Evolutionary conservation across 2,888 invertebrate genomes (phyloP), one percentile per base, ranked within the genome.

Genomic region (Drosophila limbata): DNA sequence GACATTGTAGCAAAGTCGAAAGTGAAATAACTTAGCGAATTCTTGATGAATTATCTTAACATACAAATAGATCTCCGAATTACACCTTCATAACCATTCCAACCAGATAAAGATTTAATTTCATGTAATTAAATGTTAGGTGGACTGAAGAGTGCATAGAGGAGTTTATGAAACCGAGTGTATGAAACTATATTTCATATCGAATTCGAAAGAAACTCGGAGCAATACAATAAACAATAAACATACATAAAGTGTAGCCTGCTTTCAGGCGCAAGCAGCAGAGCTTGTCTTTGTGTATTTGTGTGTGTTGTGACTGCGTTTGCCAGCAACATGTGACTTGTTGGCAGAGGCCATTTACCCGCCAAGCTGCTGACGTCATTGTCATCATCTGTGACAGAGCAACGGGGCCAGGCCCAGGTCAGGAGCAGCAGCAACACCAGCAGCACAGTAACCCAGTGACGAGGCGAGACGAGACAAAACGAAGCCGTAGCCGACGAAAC

Each of bases 291-390:
- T 15, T 9, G 44, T 21, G 59, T 59, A n/a, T 44, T 40, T 51
- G 50, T 19, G 44, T 39, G 40, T 50, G 66, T 57, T 79, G 56
- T 76, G 64, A 67, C 62, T 67, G 66, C 44, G 33, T 52, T 45
- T 59, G 69, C 45, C 77, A 84, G 84, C 84, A 84, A 84, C 84
- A 84, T 84, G 89, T 84, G 87, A 88, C 78, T 56, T 47, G 70
- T 70, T 61, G 60, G 62, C 69, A 86, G 79, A 86, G 89, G 89
- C 73, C 84, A 71, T 88, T 84, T 86, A 84, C 89, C 87, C 77
- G 69, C 68, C 64, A 51, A 59, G 60, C 64, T 72, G 65, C 83
- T 83, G 85, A 83, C 83, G 83, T 83, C 88, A 83, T 69, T 59
- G 79, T 67, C 77, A 63, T 47, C 48, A 62, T 44, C 19, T 61